phyloP scores from a whole-genome alignment of 2,797 vertebrate genomes.

The Urocyon cinereoargenteus region DNA sequence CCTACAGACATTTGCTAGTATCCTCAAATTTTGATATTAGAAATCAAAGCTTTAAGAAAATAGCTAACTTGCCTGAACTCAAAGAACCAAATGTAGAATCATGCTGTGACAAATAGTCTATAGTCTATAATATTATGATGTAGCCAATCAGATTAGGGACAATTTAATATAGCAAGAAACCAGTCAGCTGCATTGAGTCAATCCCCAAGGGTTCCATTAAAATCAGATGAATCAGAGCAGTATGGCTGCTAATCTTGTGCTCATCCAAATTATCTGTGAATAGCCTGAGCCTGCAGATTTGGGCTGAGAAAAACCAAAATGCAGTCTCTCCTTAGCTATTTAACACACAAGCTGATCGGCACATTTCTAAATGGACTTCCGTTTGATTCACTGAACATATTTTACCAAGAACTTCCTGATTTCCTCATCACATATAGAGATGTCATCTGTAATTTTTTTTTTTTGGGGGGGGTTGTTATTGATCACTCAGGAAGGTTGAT shows the following conservation, averaged over 20 bases:
- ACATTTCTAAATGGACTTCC: slow-evolving; percentile 26
- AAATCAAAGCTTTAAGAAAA: slow-evolving; percentile 50
- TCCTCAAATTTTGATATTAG: neutral
- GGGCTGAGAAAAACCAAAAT: slow-evolving; percentile 24
- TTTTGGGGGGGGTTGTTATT: neutral
- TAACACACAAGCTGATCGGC: neutral
- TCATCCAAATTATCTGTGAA: slow-evolving; percentile 56
- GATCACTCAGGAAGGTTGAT: neutral
- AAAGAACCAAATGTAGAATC: slow-evolving; percentile 40
- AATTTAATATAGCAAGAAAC: slow-evolving; percentile 60
- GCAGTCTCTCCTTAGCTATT: neutral
- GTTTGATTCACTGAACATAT: neutral
- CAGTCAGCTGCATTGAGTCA: slow-evolving; percentile 42
- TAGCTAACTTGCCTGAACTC: slow-evolving; percentile 14
- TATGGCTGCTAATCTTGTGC: slow-evolving; percentile 53
- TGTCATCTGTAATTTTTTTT: neutral
- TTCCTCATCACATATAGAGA: neutral
- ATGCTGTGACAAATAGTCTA: neutral
- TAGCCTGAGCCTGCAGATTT: slow-evolving; percentile 35
- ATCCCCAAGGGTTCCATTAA: neutral
- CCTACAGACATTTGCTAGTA: neutral
- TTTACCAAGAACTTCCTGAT: neutral
- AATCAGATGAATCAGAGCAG: slow-evolving; percentile 58
- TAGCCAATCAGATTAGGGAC: slow-evolving; percentile 50
- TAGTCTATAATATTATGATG: neutral